Base-by-base conservation (phyloP, 2,888 invertebrate species). In the Pristionchus arcanus region DNA sequence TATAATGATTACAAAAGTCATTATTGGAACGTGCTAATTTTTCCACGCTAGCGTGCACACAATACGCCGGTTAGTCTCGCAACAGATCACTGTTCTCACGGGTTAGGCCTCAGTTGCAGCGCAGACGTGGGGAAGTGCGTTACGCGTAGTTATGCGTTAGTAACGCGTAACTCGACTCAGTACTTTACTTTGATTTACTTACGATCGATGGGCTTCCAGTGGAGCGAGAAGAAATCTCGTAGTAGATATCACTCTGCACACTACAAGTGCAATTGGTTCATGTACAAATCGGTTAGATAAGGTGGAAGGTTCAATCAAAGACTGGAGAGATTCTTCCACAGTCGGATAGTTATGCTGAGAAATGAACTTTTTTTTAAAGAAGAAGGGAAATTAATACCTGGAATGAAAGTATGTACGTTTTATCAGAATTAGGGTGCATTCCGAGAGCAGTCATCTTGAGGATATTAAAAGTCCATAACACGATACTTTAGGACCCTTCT, bases 161-260 rank as follows among this genome's bases (percentile, higher is more conserved):
- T n/a, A n/a, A n/a, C n/a, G n/a, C n/a, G n/a, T n/a, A n/a, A n/a
- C n/a, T n/a, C n/a, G n/a, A n/a, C n/a, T n/a, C n/a, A n/a, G n/a
- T n/a, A n/a, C n/a, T n/a, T n/a, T n/a, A n/a, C n/a, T n/a, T n/a
- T n/a, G n/a, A n/a, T n/a, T n/a, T n/a, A 68, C 87, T 87, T 37
- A 87, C 87, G 34, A 37, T 34, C 15, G 19, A 34, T 71, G 28
- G 11, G 87, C 63, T n/a, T 87, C 34, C 42, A 87, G 16, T 16
- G 87, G 87, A 66, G 55, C 28, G n/a, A 87, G 87, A 37, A 87
- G 87, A 21, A 66, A 66, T 42, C 68, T 34, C 37, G 63, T n/a
- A 34, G 34, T 5, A 13, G 87, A 87, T 2, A 87, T 37, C 11
- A 66, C 31, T 49, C 68, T 34, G 28, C 37, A n/a, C 28, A 87